A percentile compares a stretch with the other conserved stretches of the same genome.
phyloP scores from a whole-genome alignment of 64 coral and sea anemone genomes.

The Actinia equina region DNA sequence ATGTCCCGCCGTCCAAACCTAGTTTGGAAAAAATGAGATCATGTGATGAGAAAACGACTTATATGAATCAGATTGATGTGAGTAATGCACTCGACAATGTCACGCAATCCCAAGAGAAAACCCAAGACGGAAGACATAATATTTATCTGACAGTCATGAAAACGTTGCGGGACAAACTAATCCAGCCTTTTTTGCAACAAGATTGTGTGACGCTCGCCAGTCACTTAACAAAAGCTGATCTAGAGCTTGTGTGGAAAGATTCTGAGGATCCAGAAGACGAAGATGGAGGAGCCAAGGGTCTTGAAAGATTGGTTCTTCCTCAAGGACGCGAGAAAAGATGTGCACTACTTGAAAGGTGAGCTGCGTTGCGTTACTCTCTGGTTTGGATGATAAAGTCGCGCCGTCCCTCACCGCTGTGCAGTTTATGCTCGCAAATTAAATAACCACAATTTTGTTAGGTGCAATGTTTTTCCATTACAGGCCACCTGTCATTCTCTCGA shows the following conservation, averaged over 20 bases:
- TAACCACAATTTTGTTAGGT: no score
- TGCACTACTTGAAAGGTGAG: constrained; percentile 67
- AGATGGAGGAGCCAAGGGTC: constrained; percentile 64
- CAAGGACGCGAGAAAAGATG: constrained; percentile 76
- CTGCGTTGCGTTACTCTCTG: neutral
- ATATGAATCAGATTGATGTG: neutral
- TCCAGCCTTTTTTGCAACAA: constrained; percentile 51
- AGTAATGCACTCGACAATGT: constrained; percentile 8
- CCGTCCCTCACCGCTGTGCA: no score
- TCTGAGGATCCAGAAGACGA: constrained; percentile 49
- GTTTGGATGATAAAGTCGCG: neutral
- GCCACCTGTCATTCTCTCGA: no score
- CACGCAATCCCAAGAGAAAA: constrained; percentile 2
- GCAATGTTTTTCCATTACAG: no score
- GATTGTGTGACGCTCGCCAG: constrained; percentile 61
- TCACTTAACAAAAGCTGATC: constrained; percentile 68
- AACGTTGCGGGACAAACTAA: constrained; percentile 53
- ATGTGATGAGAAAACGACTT: neutral
- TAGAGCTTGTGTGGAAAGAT: constrained; percentile 56
- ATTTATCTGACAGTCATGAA: constrained; percentile 74
- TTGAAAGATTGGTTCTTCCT: constrained; percentile 72
- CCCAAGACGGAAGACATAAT: constrained; percentile 3
- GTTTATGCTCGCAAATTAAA: no score
- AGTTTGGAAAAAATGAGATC: neutral
- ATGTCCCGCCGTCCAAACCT: constrained; percentile 22